Conservation (phyloP, 2,888 invertebrate species). For the Sphaerophoria taeniata region DNA sequence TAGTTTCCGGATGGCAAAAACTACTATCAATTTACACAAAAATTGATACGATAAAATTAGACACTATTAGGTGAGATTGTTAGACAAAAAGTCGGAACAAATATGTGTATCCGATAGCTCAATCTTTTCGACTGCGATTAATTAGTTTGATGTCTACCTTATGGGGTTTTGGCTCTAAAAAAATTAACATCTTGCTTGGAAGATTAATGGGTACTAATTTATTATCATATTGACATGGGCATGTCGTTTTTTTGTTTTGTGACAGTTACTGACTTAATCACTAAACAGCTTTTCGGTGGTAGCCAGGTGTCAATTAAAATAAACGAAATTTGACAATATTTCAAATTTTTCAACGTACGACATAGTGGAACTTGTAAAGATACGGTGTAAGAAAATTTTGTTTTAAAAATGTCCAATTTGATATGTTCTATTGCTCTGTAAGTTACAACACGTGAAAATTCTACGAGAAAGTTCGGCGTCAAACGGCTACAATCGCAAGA, state of each 20-base stretch:
- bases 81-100: not conserved
- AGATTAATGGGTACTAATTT: not conserved
- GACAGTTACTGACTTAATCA: not conserved
- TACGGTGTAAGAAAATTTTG: too few species aligned
- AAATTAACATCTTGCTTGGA: conserved; percentile 22
- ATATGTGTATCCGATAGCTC: not conserved
- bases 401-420: too few species aligned
- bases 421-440: too few species aligned
- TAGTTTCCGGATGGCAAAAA: conserved; percentile 36
- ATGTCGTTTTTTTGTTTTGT: not conserved
- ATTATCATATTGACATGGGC: conserved; percentile 13
- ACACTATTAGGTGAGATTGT: not conserved
- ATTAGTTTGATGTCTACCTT: not conserved
- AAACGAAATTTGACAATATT: not conserved
- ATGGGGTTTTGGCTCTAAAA: not conserved
- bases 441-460: too few species aligned
- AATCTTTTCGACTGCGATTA: not conserved
- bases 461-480: too few species aligned
- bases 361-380: too few species aligned
- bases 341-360: too few species aligned
- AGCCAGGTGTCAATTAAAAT: not conserved
- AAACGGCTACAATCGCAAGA: too few species aligned
- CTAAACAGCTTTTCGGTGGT: not conserved
- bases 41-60: not conserved
- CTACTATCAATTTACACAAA: not conserved